Evolutionary conservation across 2,113 vertebrate genomes (phyloP), one percentile per base, ranked within the genome.

Genomic region (Pavo muticus): DNA sequence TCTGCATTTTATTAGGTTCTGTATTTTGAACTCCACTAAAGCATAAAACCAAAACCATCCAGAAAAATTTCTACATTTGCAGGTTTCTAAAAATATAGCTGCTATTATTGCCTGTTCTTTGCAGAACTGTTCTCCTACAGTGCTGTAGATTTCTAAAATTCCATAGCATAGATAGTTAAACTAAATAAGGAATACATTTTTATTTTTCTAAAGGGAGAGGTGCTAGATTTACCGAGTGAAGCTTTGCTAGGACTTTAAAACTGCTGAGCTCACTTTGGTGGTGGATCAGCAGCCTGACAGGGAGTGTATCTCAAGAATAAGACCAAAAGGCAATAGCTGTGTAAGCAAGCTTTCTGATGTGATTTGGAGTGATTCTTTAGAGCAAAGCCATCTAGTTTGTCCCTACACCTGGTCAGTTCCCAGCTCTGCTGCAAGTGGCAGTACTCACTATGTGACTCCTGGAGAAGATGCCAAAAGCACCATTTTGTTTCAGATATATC

Each of bases 51-150:
- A n/a, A 84, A 74, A 81, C 44, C 60, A 63, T 61, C 29, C 39
- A 68, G 39, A 90, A 77, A 10, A 37, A 17, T 50, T 94, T 92
- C 21, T 87, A 61, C 6, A 13, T 74, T 81, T 79, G 21, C 35
- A 76, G 59, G 65, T 88, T 72, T 88, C 65, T 78, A 50, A 67
- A 72, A 90, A 93, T 52, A 71, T 5, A 74, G 56, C 63, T 84
- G 30, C 3, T 86, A 81, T 74, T 56, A 25, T 45, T 81, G 44
- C 45, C 42, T 80, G 39, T 75, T 81, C 82, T 69, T n/a, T 12
- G 71, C 14, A 93, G 19, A 71, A 67, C 32, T 77, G 27, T 60
- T 92, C 78, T 93, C 6, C 68, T 52, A 10, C 25, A 21, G 23
- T 54, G 50, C 39, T 67, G 16, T 71, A 88, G 40, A 30, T 35